These are phyloP conservation scores for Jaculus jaculus DNA, from an alignment of 2,113 vertebrate genomes.

Conservation along the genomic window DNA sequence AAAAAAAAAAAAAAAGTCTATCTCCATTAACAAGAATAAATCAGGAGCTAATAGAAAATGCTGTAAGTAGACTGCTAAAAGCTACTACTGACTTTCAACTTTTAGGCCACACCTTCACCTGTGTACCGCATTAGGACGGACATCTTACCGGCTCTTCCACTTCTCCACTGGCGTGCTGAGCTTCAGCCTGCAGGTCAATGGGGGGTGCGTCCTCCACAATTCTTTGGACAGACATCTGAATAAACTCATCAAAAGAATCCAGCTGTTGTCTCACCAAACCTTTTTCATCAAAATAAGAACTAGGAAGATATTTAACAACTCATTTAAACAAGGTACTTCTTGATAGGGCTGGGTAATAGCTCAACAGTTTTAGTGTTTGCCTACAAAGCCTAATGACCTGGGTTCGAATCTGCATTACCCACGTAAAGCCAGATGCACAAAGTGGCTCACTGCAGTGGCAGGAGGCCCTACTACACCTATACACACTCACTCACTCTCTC, in stretches of 20 bases:
- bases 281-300: slow-evolving; percentile 99
- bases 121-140: neutral
- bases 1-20: slow-evolving; percentile 14
- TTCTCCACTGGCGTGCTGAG: slow-evolving; percentile 97
- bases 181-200: slow-evolving; percentile 98
- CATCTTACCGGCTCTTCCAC: slow-evolving; percentile 96
- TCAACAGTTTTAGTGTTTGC: too few relatives aligned
- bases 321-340: slow-evolving; percentile 6
- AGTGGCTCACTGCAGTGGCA: too few relatives aligned
- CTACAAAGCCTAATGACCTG: too few relatives aligned
- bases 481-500: too few relatives aligned
- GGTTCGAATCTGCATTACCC: too few relatives aligned
- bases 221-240: slow-evolving; percentile 99
- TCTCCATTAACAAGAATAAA: slow-evolving; percentile 1
- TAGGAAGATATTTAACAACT: slow-evolving; percentile 74
- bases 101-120: neutral
- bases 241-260: slow-evolving; percentile 99
- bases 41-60: neutral
- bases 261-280: slow-evolving; percentile 97
- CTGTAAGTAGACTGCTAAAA: neutral
- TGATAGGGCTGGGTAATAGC: neutral
- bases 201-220: slow-evolving; percentile 98
- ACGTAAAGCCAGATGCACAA: too few relatives aligned
- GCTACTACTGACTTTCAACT: neutral
- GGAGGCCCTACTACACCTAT: too few relatives aligned